phyloP scores from a whole-genome alignment of 2,797 vertebrate species.

The Podarcis lilfordi region DNA sequence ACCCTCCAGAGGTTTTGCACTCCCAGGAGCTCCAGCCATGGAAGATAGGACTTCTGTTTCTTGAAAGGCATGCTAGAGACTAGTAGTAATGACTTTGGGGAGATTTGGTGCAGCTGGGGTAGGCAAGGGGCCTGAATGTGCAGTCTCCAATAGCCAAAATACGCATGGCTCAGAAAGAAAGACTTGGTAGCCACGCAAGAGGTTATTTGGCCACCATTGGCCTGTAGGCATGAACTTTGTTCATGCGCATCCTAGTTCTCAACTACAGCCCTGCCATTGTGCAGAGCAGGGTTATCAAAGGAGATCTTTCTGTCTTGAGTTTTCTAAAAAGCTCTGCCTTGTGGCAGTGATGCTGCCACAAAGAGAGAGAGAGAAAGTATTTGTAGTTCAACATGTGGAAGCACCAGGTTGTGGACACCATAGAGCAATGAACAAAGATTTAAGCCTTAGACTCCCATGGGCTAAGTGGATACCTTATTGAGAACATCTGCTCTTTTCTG shows the following conservation, averaged over 20 bases:
- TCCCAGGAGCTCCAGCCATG: too few species aligned
- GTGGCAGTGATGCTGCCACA: conserved; percentile 7
- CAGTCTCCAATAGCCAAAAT: too few species aligned
- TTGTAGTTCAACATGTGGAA: too few species aligned
- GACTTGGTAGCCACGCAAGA: not conserved
- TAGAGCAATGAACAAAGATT: not conserved
- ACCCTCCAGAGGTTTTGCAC: too few species aligned
- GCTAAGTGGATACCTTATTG: not conserved
- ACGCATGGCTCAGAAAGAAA: not conserved
- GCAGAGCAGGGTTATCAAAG: not conserved
- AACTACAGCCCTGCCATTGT: conserved; percentile 23
- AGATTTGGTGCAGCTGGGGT: not conserved
- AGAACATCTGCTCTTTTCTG: not conserved
- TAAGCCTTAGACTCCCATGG: not conserved
- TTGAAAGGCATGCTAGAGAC: not conserved
- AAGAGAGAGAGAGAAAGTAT: not conserved
- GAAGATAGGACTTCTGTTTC: not conserved
- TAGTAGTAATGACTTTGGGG: not conserved
- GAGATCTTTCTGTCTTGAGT: not conserved
- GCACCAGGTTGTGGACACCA: accelerated
- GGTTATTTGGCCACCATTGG: conserved; percentile 55
- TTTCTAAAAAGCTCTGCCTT: not conserved
- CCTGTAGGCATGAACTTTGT: conserved; percentile 33
- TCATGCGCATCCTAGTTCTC: conserved; percentile 14
- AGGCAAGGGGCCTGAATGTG: too few species aligned